A percentile compares a stretch with the other conserved stretches of the same genome.
These are phyloP conservation scores for Tachycineta bicolor DNA, from an alignment of 2,113 vertebrate genomes.

Conservation along the genomic window DNA sequence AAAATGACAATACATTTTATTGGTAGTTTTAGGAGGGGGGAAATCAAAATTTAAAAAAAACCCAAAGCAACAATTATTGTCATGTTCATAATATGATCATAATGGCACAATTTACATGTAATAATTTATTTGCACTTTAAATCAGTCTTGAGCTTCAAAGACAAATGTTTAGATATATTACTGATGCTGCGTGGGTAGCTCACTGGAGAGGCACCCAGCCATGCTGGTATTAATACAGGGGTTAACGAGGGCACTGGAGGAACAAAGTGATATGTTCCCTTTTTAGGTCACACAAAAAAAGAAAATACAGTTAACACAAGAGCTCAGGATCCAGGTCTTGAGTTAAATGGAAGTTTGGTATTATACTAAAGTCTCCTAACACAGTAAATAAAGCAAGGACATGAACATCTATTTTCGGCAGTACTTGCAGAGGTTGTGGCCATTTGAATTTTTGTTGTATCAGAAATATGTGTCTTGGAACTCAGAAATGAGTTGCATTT, in stretches of 20 bases:
- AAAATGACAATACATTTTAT: neutral
- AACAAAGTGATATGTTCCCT: neutral
- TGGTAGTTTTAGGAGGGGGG: rapidly evolving
- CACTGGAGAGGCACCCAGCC: neutral
- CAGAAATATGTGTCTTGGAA: neutral
- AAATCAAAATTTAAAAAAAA: neutral
- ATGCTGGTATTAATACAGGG: neutral
- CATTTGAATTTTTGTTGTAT: neutral
- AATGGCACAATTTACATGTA: neutral
- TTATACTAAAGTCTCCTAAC: neutral
- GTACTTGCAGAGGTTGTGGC: neutral
- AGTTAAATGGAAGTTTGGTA: neutral
- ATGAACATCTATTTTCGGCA: neutral
- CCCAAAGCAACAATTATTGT: neutral
- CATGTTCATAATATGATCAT: neutral
- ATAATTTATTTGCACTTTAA: neutral
- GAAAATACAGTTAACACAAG: neutral
- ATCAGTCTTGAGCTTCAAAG: neutral
- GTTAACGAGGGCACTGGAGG: neutral
- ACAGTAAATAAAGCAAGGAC: neutral
- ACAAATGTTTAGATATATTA: neutral
- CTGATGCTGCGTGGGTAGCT: neutral
- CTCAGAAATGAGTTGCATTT: neutral
- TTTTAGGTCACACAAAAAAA: neutral
- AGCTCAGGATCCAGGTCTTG: neutral